Base-by-base conservation (phyloP, 2,113 vertebrate species). In the Acrocephalus arundinaceus region DNA sequence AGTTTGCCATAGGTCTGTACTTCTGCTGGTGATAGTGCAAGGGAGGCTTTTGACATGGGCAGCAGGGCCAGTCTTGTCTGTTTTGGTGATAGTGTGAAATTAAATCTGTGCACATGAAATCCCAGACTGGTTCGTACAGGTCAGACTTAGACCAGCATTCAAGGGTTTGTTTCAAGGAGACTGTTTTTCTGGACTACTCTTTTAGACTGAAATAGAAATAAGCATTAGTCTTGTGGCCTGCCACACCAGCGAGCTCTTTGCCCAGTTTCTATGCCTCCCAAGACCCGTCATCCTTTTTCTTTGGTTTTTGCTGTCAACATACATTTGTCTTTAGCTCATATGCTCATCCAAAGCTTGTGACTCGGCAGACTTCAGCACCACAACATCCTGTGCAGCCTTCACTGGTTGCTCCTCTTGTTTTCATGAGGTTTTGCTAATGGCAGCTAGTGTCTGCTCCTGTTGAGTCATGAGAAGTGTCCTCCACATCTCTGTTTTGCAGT, bases 121-220 rank as follows among this genome's bases (percentile, higher is more conserved):
- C 57, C 23, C 55, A 75, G 48, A 11, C 66, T 59, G n/a, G 41
- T 37, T 93, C 85, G 35, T 4, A 14, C 9, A 51, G 81, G 71
- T 91, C 89, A 93, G 78, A 93, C 54, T 54, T 75, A 41, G 35
- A 90, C 57, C 28, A 87, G 52, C 58, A 58, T 59, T 89, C 8
- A 3, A 81, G 61, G 51, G 33, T 81, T 90, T 72, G 65, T 84
- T 93, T 81, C 85, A 92, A 94, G 87, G 88, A 94, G 48, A 63
- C 23, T 46, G 13, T 57, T 93, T 81, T 86, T 86, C 70, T 68
- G 24, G 68, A 43, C 58, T 65, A 25, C 46, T 58, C 76, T 91
- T 91, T 59, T 35, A 57, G 61, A 81, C 52, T 87, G 33, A 84
- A 95, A 94, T 84, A 96, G 92, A 88, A 92, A 71, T 46, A 71